Conservation (phyloP, 92 coral and sea anemone genomes). For the Zoanthus solanderi region DNA sequence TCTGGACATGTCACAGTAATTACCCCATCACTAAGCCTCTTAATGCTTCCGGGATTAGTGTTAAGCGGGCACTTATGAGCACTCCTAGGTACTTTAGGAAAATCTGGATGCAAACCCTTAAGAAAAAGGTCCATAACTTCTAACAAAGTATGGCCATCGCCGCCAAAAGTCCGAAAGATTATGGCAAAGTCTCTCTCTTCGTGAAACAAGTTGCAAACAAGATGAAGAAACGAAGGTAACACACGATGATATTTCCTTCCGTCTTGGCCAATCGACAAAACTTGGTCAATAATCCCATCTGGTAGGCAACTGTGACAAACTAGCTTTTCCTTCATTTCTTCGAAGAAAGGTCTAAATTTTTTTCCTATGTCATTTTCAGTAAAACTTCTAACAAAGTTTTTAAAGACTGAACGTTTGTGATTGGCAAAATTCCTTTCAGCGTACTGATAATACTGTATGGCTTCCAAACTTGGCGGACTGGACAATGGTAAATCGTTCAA, state of each 20-base stretch:
- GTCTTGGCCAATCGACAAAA: constrained; percentile 58
- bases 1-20: constrained; percentile 55
- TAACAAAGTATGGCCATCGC: constrained; percentile 69
- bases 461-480: constrained; percentile 50
- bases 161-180: constrained; percentile 84
- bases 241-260: constrained; percentile 64
- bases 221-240: constrained; percentile 76
- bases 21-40: constrained; percentile 40
- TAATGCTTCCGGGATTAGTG: constrained; percentile 61
- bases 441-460: constrained; percentile 69
- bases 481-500: constrained; percentile 47
- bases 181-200: constrained; percentile 69
- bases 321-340: constrained; percentile 67
- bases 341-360: constrained; percentile 62
- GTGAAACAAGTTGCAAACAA: constrained; percentile 53
- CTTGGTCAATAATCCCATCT: constrained; percentile 24
- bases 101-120: constrained; percentile 62
- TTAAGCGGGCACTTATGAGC: constrained; percentile 45
- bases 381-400: constrained; percentile 68
- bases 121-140: constrained; percentile 35
- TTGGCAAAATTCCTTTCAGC: constrained; percentile 70
- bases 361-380: constrained; percentile 66
- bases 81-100: constrained; percentile 33
- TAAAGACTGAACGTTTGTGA: constrained; percentile 63
- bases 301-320: constrained; percentile 31